phyloP scores from a whole-genome alignment of 23 tunicate species.

The Trididemnum clinides region DNA sequence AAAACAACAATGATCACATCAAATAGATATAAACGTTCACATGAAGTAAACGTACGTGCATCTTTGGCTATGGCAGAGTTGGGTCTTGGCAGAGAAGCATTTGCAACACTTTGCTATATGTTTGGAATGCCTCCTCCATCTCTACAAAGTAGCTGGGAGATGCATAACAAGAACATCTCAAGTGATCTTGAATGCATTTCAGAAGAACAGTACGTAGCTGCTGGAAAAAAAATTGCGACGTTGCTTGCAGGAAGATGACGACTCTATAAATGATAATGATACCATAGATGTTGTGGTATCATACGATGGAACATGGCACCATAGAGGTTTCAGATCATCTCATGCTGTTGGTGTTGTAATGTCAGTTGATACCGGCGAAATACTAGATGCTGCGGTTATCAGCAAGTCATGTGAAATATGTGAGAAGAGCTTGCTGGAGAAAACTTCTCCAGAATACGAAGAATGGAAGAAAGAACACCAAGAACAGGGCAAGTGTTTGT shows the following conservation, averaged over 20 bases:
- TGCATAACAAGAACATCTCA: no score
- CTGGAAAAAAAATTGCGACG: background rate
- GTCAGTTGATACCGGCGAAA: conserved; percentile 25
- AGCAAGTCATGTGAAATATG: background rate
- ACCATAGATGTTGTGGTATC: conserved; percentile 14
- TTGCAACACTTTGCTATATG: no score
- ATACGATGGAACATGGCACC: conserved; percentile 28
- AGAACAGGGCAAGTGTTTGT: background rate
- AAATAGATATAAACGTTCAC: no score
- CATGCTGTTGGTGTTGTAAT: conserved; percentile 31
- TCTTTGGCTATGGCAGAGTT: no score
- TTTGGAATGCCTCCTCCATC: no score
- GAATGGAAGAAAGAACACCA: background rate
- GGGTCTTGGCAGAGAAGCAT: no score
- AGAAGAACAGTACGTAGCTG: background rate
- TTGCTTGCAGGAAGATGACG: background rate
- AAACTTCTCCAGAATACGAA: background rate
- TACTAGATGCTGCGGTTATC: conserved; percentile 21
- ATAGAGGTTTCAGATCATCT: conserved; percentile 22
- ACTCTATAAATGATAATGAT: background rate
- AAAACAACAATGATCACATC: no score
- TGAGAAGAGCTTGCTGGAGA: background rate
- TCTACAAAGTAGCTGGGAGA: no score
- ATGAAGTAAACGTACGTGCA: no score
- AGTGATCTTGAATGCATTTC: no score